Base-by-base conservation (phyloP, 2,888 invertebrate genomes). In the Beris chalybata region DNA sequence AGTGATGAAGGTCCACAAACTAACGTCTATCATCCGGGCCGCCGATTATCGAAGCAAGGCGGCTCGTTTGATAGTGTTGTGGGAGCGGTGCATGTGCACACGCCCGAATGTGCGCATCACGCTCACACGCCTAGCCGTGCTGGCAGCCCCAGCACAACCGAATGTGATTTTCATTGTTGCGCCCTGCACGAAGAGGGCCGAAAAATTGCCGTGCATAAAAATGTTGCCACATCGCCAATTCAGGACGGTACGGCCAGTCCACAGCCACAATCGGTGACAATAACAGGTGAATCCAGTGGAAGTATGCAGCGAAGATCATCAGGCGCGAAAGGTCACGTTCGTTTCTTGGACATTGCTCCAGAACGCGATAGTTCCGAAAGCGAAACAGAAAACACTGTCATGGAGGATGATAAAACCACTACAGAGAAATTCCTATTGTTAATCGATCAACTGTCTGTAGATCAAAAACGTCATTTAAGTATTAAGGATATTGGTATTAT, bases 401-500 rank as follows among this genome's bases (percentile, higher is more conserved):
- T 93, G 85, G 93, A 94, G 82, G 94, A 94, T 83, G 93, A 93
- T 80, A 89, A 90, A 75, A 87, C 91, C 78, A 92, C 93, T 74
- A 91, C 93, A 73, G 93, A 93, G 82, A 94, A 95, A 84, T 94
- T 95, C 84, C 88, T 95, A 77, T 85, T 95, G 78, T 87, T 95
- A 74, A 93, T 94, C 81, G 95, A 95, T 82, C 95, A 95, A 82
- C 85, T 95, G 72, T 93, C 93, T 78, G 91, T 93, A 75, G 93
- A 95, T 79, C 93, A 94, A 83, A 94, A 93, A 81, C 88, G 92
- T 71, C 94, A 94, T 78, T 87, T 95, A 73, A 93, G 91, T 79
- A 93, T 95, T 82, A 95, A 95, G 82, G 95, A 95, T 81, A 95
- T 95, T 82, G 95, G 95, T 72, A 93, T 95, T 79, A 95, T 95